These are phyloP conservation scores for Nothura maculosa DNA, from an alignment of 2,797 vertebrate genomes.

Conservation along the genomic window DNA sequence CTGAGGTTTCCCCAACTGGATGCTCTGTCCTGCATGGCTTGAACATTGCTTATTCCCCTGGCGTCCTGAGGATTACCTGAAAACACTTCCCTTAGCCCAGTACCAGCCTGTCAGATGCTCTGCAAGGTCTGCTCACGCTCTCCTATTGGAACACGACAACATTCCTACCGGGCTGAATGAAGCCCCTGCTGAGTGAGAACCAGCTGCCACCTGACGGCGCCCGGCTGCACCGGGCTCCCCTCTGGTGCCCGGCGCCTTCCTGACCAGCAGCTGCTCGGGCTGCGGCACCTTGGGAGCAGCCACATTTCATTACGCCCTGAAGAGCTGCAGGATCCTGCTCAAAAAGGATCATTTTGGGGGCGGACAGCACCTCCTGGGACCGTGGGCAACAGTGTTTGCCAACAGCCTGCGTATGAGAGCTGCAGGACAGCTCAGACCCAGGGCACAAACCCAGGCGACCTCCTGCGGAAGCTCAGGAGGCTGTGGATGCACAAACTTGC, in stretches of 20 bases:
- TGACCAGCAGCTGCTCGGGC: accelerated
- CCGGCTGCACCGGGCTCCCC: background rate
- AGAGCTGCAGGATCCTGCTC: background rate
- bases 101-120: background rate
- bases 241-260: background rate
- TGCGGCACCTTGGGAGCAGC: background rate
- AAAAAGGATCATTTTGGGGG: background rate
- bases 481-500: background rate
- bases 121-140: background rate
- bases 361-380: background rate
- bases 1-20: background rate
- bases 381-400: background rate
- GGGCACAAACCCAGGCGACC: background rate
- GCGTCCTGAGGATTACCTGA: background rate
- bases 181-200: background rate
- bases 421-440: background rate
- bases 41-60: background rate
- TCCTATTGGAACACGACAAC: accelerated
- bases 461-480: background rate
- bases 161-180: background rate
- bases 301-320: background rate
- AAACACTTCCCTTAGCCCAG: background rate
- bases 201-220: background rate
- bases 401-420: accelerated
- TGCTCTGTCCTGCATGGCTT: background rate